These are phyloP conservation scores for Galerucella calmariensis DNA, from an alignment of 2,888 invertebrate genomes.

Conservation along the genomic window DNA sequence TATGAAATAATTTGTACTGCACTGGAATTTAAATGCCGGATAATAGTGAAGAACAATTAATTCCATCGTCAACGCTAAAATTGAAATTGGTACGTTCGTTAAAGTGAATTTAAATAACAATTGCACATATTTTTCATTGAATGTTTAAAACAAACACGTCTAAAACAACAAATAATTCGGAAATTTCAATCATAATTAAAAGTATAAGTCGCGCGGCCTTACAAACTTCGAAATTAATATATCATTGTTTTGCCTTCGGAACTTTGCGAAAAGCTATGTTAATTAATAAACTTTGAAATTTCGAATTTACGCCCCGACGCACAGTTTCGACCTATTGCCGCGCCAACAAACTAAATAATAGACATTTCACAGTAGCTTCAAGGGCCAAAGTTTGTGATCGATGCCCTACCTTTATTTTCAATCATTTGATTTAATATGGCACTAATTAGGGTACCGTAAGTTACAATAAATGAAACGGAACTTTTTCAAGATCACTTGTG, in stretches of 20 bases:
- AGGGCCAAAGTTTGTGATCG: slow-evolving; percentile 1
- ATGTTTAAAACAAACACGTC: neutral
- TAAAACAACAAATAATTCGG: neutral
- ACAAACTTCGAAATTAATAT: slow-evolving; percentile 35
- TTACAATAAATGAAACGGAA: no score
- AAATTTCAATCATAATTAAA: neutral
- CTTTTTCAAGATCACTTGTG: no score
- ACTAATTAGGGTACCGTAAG: no score
- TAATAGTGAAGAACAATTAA: no score
- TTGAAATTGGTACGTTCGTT: neutral
- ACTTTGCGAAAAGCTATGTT: slow-evolving; percentile 38
- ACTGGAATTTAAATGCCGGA: no score
- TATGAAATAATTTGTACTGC: no score
- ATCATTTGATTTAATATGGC: neutral
- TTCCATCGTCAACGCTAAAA: no score
- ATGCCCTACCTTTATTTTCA: neutral
- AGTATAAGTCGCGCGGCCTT: neutral
- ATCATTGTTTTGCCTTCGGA: slow-evolving; percentile 40
- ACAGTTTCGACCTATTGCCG: slow-evolving; percentile 32
- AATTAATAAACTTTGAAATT: slow-evolving; percentile 44
- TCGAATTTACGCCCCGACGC: slow-evolving; percentile 29
- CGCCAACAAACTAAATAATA: slow-evolving; percentile 30
- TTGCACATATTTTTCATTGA: neutral
- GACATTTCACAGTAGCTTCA: slow-evolving; percentile 11
- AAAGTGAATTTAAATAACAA: neutral